These are phyloP conservation scores for Suillia variegata DNA, from an alignment of 2,888 invertebrate genomes.

Conservation along the genomic window DNA sequence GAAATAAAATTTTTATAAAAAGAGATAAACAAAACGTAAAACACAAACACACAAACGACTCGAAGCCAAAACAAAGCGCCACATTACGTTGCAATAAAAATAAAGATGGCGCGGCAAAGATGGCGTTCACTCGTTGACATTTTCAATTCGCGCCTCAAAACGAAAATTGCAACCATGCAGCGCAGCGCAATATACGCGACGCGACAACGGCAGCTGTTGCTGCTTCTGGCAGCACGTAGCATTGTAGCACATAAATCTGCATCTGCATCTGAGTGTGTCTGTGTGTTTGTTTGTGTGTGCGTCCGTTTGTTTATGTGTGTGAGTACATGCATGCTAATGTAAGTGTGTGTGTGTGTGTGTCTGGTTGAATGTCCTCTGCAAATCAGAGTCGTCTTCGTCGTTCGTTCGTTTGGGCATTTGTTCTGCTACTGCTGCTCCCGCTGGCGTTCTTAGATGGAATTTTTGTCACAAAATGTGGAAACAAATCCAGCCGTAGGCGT, in stretches of 20 bases:
- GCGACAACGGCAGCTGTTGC: not conserved
- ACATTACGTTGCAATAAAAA: not conserved
- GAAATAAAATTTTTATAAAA: no score
- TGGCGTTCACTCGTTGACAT: not conserved
- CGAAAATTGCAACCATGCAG: not conserved
- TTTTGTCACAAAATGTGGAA: slow-evolving; percentile 10
- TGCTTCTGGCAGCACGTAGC: not conserved
- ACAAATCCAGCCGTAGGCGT: slow-evolving; percentile 16
- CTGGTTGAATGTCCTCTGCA: slow-evolving; percentile 21
- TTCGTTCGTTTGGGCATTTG: slow-evolving; percentile 21
- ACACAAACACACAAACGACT: not conserved
- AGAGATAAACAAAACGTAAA: no score
- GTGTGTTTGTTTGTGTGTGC: not conserved
- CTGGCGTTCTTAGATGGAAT: slow-evolving; percentile 15
- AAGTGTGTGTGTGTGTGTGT: slow-evolving; percentile 5
- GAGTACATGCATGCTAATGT: slow-evolving; percentile 3
- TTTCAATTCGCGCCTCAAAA: slow-evolving; percentile 2
- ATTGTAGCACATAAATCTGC: not conserved
- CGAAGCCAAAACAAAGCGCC: not conserved
- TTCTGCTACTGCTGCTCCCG: slow-evolving; percentile 3
- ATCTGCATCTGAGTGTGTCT: not conserved
- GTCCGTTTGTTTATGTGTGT: not conserved
- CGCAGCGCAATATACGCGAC: not conserved
- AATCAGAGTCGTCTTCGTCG: not conserved
- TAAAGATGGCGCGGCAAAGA: not conserved